phyloP scores from a whole-genome alignment of 2,797 vertebrate species.

The Benthosema pterotum region DNA sequence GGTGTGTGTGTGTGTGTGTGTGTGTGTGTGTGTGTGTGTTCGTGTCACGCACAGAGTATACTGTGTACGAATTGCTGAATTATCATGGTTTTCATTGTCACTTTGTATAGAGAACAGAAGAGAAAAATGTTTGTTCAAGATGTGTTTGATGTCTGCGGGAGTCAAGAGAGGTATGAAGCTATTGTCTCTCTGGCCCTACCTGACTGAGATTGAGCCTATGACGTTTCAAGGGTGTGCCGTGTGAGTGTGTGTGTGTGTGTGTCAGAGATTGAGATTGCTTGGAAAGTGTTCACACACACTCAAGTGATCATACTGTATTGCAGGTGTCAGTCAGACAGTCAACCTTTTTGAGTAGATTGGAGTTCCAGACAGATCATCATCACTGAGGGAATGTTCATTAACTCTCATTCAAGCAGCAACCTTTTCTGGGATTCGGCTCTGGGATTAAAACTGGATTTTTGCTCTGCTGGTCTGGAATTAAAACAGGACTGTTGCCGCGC shows the following conservation, averaged over 20 bases:
- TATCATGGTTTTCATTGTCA: too few species aligned
- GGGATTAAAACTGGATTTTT: conserved; percentile 22
- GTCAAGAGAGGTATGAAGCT: conserved; percentile 2
- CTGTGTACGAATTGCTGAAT: too few species aligned
- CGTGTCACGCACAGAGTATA: too few species aligned
- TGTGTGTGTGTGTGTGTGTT: too few species aligned
- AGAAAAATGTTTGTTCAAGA: not conserved
- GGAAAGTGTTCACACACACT: conserved; percentile 15
- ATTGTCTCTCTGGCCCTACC: conserved; percentile 3
- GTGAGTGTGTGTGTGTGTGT: not conserved
- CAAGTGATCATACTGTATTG: not conserved
- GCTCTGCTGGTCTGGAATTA: conserved; percentile 1
- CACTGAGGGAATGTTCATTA: too few species aligned
- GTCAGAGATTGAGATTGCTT: conserved; percentile 27
- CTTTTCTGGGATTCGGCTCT: conserved; percentile 16
- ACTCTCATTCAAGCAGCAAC: not conserved
- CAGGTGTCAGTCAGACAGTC: too few species aligned
- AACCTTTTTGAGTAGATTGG: too few species aligned
- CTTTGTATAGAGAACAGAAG: not conserved
- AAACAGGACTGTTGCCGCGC: conserved; percentile 16
- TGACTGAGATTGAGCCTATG: conserved; percentile 12
- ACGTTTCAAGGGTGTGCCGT: conserved; percentile 49
- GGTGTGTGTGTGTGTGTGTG: too few species aligned
- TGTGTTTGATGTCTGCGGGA: not conserved
- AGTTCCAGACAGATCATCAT: too few species aligned